Evolutionary conservation across 2,888 invertebrate species (phyloP), one percentile per base, ranked within the genome.

Genomic region (Mimas tiliae): DNA sequence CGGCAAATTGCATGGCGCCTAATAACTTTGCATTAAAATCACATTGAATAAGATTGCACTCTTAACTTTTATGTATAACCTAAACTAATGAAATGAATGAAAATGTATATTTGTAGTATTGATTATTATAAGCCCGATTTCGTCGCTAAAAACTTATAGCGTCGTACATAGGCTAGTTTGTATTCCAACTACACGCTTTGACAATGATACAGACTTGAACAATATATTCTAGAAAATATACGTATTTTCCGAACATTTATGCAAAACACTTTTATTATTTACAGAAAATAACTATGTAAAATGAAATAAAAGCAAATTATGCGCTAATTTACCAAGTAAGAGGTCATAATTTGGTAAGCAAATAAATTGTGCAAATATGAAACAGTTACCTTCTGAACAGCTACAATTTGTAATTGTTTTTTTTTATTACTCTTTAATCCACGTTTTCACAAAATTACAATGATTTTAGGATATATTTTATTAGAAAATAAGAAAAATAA

Each of bases 361-460:
- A 42, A 58, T 58, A 58, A 19, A 58, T 12, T 19, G 12, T 42
- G 19, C 19, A 42, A 58, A 38, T 11, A 38, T 42, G 12, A 12
- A 58, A 34, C 16, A 58, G 11, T 42, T 58, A 58, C 58, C 58
- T 42, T 16, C 12, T 38, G 58, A 42, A 16, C 58, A 58, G 58
- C 58, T 19, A 19, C 16, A 42, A 42, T 38, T 58, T 42, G 42
- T 19, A n/a, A 55, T 16, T n/a, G 33, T 11, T 16, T 34, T 16
- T 33, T 34, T 55, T 11, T 19, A 12, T 6, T 42, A 16, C 19
- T 19, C 16, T 12, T 42, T 19, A 19, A 58, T 19, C 38, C 58
- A 34, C 42, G 38, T 58, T 58, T 42, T 58, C 58, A 6, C 38
- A 42, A 11, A 19, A 42, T 58, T 38, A 11, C 19, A 19, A 38